These are phyloP conservation scores for Apodemia mormo DNA, from an alignment of 2,888 invertebrate species.

Conservation along the genomic window DNA sequence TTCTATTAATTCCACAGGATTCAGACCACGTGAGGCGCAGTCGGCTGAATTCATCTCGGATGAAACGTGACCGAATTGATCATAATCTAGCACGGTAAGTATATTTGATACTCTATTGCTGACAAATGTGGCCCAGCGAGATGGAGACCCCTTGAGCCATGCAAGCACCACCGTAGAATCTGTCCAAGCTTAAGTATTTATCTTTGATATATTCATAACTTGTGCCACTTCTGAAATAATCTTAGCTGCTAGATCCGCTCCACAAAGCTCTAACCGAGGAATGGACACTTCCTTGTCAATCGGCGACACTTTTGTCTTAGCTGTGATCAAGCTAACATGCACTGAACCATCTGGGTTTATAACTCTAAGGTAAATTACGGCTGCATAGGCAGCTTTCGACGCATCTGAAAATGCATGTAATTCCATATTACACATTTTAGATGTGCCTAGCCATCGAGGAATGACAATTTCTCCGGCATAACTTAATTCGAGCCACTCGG, in stretches of 20 bases:
- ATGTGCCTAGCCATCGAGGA: not conserved
- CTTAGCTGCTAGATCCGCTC: conserved; percentile 9
- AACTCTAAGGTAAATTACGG: conserved; percentile 31
- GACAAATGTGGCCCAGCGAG: conserved; percentile 27
- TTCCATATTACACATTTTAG: conserved; percentile 25
- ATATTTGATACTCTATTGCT: conserved; percentile 37
- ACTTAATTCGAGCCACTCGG: not conserved
- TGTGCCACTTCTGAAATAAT: conserved; percentile 23
- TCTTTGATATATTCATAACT: conserved; percentile 20
- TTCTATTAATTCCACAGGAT: not conserved
- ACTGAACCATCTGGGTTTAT: conserved; percentile 21
- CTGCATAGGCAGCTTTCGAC: conserved; percentile 36
- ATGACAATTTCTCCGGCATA: conserved; percentile 3
- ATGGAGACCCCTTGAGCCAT: conserved; percentile 31
- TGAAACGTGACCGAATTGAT: conserved; percentile 29
- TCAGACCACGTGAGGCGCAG: conserved; percentile 18
- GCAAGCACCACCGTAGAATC: conserved; percentile 23
- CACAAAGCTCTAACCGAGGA: conserved; percentile 24
- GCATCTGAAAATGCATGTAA: conserved; percentile 36
- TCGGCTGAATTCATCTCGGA: conserved; percentile 42
- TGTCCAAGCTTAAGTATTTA: conserved; percentile 28
- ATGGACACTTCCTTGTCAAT: conserved; percentile 22
- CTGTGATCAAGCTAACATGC: conserved; percentile 22
- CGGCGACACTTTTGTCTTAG: conserved; percentile 29
- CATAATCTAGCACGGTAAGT: conserved; percentile 26